Percentiles rank a stretch among this genome's conserved stretches.
These are phyloP conservation scores for Sterna hirundo DNA, from an alignment of 2,113 vertebrate species.

Conservation along the genomic window DNA sequence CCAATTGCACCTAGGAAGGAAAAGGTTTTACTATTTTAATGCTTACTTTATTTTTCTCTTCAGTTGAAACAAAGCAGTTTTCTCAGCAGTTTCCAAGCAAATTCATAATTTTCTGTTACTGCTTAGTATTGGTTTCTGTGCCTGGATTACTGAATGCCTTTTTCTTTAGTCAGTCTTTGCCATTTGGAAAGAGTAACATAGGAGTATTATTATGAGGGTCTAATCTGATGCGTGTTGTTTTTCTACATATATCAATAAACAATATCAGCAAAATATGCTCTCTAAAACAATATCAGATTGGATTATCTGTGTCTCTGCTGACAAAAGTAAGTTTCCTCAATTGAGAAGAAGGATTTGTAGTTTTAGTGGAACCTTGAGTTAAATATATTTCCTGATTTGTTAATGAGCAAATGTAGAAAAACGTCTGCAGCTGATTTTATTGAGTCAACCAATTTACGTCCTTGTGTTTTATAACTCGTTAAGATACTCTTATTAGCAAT, in stretches of 20 bases:
- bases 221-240: neutral
- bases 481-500: neutral
- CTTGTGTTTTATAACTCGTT: neutral
- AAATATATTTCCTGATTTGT: neutral
- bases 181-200: neutral
- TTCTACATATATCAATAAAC: neutral
- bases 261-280: conserved; percentile 3
- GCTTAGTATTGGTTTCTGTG: conserved; percentile 56
- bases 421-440: neutral
- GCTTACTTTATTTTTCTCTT: conserved; percentile 53
- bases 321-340: neutral
- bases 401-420: neutral
- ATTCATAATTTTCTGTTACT: conserved; percentile 52
- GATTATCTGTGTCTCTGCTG: neutral
- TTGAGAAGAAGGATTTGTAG: neutral
- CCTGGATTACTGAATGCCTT: conserved; percentile 10
- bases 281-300: neutral
- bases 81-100: conserved; percentile 61
- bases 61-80: conserved; percentile 51
- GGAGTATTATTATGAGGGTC: neutral
- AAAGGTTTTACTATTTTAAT: conserved; percentile 60
- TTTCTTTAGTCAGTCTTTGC: neutral
- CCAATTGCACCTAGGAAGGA: conserved; percentile 12
- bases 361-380: neutral
- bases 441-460: neutral